Percentiles rank a stretch among this genome's conserved stretches.
phyloP scores from a whole-genome alignment of 1,140 invertebrate species.

The Papilio dardanus region DNA sequence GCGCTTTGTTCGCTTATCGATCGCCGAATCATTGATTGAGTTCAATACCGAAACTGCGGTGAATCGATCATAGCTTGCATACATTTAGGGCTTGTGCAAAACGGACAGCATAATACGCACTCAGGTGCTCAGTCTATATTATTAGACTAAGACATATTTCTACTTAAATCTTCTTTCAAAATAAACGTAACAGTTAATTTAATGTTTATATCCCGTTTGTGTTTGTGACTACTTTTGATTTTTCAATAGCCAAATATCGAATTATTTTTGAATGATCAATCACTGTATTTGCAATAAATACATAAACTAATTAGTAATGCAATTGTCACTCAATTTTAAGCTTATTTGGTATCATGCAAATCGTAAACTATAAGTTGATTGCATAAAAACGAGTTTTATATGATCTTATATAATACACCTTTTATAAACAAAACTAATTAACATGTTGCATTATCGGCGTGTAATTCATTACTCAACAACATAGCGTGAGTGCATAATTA shows the following conservation, averaged over 20 bases:
- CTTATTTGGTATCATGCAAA: neutral
- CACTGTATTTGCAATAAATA: too few relatives aligned
- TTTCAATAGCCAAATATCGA: too few relatives aligned
- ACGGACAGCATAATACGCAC: neutral
- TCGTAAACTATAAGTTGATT: neutral
- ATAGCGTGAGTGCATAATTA: constrained; percentile 48
- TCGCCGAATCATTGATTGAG: constrained; percentile 63
- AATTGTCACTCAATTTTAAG: neutral
- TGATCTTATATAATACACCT: neutral
- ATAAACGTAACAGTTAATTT: too few relatives aligned
- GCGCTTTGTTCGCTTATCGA: constrained; percentile 65
- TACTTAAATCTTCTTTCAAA: too few relatives aligned
- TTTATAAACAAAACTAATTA: constrained; percentile 6
- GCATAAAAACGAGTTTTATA: neutral
- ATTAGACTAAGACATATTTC: neutral
- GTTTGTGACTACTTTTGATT: too few relatives aligned
- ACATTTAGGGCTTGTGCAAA: neutral
- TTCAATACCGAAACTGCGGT: constrained; percentile 36
- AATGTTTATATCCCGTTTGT: too few relatives aligned
- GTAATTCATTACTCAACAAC: constrained; percentile 26
- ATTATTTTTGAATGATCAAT: too few relatives aligned
- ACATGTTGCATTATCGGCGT: neutral
- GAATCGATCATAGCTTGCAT: constrained; percentile 19
- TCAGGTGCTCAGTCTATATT: neutral
- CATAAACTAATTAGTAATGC: too few relatives aligned